Evolutionary conservation across 2,113 vertebrate species (phyloP).

Genomic region (Nettapus auritus): DNA sequence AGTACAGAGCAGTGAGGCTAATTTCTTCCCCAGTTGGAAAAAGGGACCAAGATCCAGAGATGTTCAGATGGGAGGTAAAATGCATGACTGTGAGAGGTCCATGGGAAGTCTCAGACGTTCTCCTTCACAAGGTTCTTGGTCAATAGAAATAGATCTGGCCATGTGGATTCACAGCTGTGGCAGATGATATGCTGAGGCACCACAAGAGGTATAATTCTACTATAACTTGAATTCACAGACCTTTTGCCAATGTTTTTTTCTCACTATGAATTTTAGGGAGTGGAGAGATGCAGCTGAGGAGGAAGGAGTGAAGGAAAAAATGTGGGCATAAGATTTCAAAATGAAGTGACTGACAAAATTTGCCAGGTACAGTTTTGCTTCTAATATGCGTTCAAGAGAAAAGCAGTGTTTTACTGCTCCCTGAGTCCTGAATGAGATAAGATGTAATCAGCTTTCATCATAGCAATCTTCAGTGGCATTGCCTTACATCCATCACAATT

Average conservation of each 20-base stretch:
- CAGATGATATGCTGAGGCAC: not conserved
- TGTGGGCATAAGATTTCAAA: not conserved
- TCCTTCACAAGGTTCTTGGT: not conserved
- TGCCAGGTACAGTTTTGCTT: not conserved
- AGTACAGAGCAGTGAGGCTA: not conserved
- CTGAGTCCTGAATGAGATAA: not conserved
- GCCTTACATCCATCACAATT: not conserved
- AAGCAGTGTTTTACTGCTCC: not conserved
- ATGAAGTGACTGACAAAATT: not conserved
- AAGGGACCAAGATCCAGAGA: accelerated
- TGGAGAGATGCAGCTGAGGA: accelerated
- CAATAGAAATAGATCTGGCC: not conserved
- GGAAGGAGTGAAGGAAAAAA: not conserved
- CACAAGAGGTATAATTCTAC: not conserved
- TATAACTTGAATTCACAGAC: not conserved
- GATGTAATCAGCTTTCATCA: not conserved
- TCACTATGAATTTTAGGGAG: not conserved
- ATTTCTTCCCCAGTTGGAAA: not conserved
- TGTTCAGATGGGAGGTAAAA: not conserved
- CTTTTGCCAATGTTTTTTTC: not conserved
- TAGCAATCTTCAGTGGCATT: not conserved
- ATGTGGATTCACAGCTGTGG: not conserved
- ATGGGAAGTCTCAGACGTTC: not conserved
- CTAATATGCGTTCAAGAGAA: not conserved
- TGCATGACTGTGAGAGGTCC: not conserved